Conservation (phyloP, 2,888 invertebrate genomes). For the Drosophila kokeensis region DNA sequence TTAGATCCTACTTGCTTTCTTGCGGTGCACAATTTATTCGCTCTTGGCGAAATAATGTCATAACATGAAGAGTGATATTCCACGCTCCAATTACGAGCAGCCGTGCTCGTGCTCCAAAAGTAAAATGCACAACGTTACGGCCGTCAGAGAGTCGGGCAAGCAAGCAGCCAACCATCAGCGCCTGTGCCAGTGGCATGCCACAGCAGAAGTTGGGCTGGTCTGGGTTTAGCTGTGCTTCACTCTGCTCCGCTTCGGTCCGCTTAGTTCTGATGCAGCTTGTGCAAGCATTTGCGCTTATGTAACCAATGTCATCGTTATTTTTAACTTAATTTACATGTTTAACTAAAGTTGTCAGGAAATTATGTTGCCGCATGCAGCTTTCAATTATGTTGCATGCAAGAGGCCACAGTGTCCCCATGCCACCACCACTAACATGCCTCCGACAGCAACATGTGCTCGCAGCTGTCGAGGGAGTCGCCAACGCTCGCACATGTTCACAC, state of each 20-base stretch:
- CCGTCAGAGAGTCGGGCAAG: constrained; percentile 21
- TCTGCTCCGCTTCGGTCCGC: constrained; percentile 27
- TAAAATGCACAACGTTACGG: constrained; percentile 66
- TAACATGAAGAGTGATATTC: constrained; percentile 84
- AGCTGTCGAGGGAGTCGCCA: constrained; percentile 31
- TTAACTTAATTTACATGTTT: constrained; percentile 81
- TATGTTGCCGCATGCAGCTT: constrained; percentile 80
- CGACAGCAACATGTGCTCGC: constrained; percentile 33
- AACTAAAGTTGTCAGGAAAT: constrained; percentile 81
- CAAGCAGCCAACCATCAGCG: constrained; percentile 22
- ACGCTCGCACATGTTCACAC: constrained; percentile 10
- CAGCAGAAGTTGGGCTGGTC: constrained; percentile 10
- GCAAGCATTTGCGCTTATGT: constrained; percentile 71
- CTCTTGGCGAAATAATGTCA: constrained; percentile 79
- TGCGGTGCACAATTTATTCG: constrained; percentile 77
- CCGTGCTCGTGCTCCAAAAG: constrained; percentile 65
- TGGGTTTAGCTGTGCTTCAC: constrained; percentile 29
- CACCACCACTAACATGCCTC: constrained; percentile 1
- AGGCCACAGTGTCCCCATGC: constrained; percentile 25
- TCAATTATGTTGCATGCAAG: constrained; percentile 73
- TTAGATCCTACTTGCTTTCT: constrained; percentile 16
- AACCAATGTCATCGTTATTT: constrained; percentile 81
- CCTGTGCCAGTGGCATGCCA: constrained; percentile 25
- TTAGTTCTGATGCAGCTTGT: constrained; percentile 35
- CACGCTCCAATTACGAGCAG: constrained; percentile 83